These are phyloP conservation scores for Hippopotamus amphibius DNA, from an alignment of 2,113 vertebrate genomes.

Conservation along the genomic window DNA sequence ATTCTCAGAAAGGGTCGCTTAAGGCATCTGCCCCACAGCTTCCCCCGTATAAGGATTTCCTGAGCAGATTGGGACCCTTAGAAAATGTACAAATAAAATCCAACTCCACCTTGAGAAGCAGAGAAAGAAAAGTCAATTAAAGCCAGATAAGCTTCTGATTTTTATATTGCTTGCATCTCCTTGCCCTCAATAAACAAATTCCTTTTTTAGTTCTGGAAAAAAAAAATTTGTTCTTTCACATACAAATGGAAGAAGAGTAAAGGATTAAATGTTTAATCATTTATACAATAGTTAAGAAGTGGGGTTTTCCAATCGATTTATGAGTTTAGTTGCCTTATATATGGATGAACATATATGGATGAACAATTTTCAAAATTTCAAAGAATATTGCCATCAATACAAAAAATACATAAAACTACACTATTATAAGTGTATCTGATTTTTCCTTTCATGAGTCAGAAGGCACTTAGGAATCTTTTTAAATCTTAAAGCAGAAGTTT, in stretches of 20 bases:
- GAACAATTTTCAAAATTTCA: conserved; percentile 40
- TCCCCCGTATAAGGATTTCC: too few relatives aligned
- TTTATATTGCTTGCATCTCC: too few relatives aligned
- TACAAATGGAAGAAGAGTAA: conserved; percentile 46
- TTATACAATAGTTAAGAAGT: background rate
- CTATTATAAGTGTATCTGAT: background rate
- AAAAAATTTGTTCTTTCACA: conserved; percentile 30
- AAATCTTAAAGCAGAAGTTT: conserved; percentile 23
- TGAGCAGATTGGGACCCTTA: too few relatives aligned
- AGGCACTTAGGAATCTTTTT: background rate
- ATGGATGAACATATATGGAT: background rate
- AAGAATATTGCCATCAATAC: background rate
- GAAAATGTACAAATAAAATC: too few relatives aligned
- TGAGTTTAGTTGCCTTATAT: background rate
- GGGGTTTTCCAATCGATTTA: background rate
- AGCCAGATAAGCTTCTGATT: too few relatives aligned
- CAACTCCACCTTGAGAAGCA: too few relatives aligned
- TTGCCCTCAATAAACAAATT: too few relatives aligned
- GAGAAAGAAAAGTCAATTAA: too few relatives aligned
- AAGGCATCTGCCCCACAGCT: too few relatives aligned
- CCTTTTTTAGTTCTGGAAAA: too few relatives aligned
- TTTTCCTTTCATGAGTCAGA: conserved; percentile 7
- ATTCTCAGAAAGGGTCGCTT: too few relatives aligned
- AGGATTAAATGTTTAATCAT: background rate
- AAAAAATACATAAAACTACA: conserved; percentile 15